Percentiles rank a stretch among this genome's conserved stretches.
Evolutionary conservation across 2,113 vertebrate species (phyloP).

Genomic region (Podarcis raffonei): DNA sequence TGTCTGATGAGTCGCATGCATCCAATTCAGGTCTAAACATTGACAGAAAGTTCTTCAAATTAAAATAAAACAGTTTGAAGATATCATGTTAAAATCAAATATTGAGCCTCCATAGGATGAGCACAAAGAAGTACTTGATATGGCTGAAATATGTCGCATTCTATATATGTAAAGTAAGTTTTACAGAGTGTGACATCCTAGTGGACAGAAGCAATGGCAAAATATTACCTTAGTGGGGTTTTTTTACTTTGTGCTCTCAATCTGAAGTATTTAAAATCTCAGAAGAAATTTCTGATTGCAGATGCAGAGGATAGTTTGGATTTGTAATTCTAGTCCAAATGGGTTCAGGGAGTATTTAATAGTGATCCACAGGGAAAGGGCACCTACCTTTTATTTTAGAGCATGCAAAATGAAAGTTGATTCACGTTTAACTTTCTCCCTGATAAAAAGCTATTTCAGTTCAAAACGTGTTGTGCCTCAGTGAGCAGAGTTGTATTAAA

Average conservation of each 20-base stretch:
- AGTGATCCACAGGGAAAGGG: neutral
- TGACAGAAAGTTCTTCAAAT: slow-evolving; percentile 18
- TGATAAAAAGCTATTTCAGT: neutral
- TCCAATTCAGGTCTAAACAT: slow-evolving; percentile 90
- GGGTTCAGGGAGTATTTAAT: neutral
- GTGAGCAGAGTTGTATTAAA: neutral
- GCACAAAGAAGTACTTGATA: neutral
- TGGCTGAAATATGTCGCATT: neutral
- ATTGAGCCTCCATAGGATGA: neutral
- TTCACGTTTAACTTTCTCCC: neutral
- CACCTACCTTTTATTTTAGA: neutral
- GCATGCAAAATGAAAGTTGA: neutral
- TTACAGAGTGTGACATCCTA: too few relatives aligned
- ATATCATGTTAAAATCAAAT: neutral
- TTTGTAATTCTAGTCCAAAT: neutral
- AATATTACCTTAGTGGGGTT: neutral
- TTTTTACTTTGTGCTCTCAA: neutral
- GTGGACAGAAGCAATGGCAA: neutral
- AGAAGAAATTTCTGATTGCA: neutral
- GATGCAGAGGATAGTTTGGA: neutral
- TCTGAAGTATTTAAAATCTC: neutral
- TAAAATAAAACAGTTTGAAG: slow-evolving; percentile 8
- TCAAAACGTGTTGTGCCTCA: neutral
- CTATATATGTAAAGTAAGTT: neutral
- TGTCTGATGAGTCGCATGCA: slow-evolving; percentile 95